A percentile compares a stretch with the other conserved stretches of the same genome.
These are phyloP conservation scores for Amblyraja radiata DNA, from an alignment of 2,797 vertebrate species.

Conservation along the genomic window DNA sequence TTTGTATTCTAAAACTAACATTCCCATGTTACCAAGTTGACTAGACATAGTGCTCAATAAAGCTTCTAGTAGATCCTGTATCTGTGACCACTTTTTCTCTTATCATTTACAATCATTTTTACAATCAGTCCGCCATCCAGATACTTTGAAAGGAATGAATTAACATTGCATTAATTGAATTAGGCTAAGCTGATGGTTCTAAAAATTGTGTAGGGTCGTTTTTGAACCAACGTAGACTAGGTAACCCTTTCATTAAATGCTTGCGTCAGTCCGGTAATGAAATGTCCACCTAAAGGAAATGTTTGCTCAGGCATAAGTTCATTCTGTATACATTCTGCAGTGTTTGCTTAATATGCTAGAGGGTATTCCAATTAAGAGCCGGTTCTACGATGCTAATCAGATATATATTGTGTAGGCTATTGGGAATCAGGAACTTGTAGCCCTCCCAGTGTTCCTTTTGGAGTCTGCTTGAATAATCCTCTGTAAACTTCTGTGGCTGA, in stretches of 20 bases:
- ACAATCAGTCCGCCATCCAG: background rate
- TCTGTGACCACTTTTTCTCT: background rate
- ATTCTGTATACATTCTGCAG: constrained; percentile 37
- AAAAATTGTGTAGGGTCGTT: background rate
- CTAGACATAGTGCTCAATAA: background rate
- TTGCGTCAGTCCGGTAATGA: constrained; percentile 17
- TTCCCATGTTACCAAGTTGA: constrained; percentile 10
- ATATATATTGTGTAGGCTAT: constrained; percentile 33
- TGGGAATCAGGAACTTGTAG: constrained; percentile 31
- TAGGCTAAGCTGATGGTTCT: constrained; percentile 7
- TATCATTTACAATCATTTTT: constrained; percentile 22
- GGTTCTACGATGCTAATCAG: constrained; percentile 19
- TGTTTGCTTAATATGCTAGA: constrained; percentile 33
- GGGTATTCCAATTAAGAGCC: constrained; percentile 34
- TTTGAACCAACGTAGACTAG: background rate
- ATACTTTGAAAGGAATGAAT: constrained; percentile 33
- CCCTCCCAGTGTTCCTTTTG: constrained; percentile 35
- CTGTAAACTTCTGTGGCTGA: constrained; percentile 21
- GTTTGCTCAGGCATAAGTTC: constrained; percentile 37
- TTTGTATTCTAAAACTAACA: background rate
- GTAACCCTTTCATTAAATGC: constrained; percentile 26
- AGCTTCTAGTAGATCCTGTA: background rate
- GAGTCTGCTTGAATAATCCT: constrained; percentile 27
- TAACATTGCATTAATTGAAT: constrained; percentile 32
- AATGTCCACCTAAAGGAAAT: constrained; percentile 14